Base-by-base conservation (phyloP, 1,140 invertebrate genomes). In the Phocides pigmalion region DNA sequence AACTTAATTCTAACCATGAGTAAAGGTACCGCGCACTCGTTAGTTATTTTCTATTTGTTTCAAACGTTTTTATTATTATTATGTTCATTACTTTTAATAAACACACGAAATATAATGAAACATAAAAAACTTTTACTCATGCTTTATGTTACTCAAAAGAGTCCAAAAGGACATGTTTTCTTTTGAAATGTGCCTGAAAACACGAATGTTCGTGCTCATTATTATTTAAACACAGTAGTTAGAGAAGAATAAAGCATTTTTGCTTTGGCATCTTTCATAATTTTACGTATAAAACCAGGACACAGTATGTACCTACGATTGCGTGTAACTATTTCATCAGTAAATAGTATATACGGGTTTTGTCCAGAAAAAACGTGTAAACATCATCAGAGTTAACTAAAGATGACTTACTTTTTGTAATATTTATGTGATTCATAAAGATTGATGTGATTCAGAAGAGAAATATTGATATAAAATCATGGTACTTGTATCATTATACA, bases 171-270 rank as follows among this genome's bases (percentile, higher is more conserved):
- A 35, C 32, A 35, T 35, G 15, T 50, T 32, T 50, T 50, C 22
- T 49, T 47, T 47, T 49, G 12, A 47, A 50, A 50, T n/a, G 22
- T 49, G 22, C 22, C 46, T 20, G n/a, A 28, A 50, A 35, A 35
- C 28, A 50, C 28, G 14, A 50, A 17, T 28, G 25, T 50, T 22
- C 25, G 25, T 35, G 22, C 47, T 50, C 47, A 35, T 50, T 50
- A 50, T 50, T 50, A 28, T 50, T 50, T 50, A 35, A 50, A 50
- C 14, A 32, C 25, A 25, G 47, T 50, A 35, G 14, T 49, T 28
- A 49, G 22, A 49, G 47, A 50, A 35, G 15, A 25, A 32, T 50
- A 35, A 9, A 25, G 14, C 47, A 16, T 32, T 28, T 22, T 50
- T 35, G 25, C 25, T 50, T 32, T 50, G 47, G 4, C 22, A 50